Base-by-base conservation (phyloP, 2,888 invertebrate species). In the Fissipunctia ypsillon region DNA sequence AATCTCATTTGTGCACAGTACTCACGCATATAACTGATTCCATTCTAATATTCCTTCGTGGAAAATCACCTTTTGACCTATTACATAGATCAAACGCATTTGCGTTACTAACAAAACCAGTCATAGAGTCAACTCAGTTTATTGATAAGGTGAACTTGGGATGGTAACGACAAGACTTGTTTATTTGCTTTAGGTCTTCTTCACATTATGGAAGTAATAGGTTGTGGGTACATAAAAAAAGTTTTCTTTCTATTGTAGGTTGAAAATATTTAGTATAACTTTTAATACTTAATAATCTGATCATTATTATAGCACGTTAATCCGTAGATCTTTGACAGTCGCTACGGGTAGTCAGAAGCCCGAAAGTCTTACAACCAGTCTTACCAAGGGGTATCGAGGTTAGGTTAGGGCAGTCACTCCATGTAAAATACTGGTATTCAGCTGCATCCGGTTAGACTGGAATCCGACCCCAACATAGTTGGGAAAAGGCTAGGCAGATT, bases 131-230 rank as follows among this genome's bases (percentile, higher is more conserved):
- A n/a, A 65, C 25, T 66, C 3, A 45, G 25, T 63, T 28, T 63
- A 64, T 64, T 38, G 57, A 52, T 50, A 57, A 31, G 22, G 45
- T n/a, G 28, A 78, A 61, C 48, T 78, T 78, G 31, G 31, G 0
- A 31, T 14, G 10, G 19, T 56, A 45, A 56, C 28, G 35, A 52
- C 38, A 45, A 59, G 14, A 19, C 28, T 35, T 25, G 16, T 48
- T 54, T 16, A 14, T 57, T 19, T n/a, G 57, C 16, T 78, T 31
- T 52, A 45, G 14, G 41, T n/a, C 25, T 78, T 60, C 41, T 28
- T 41, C 12, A 60, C n/a, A 78, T 60, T 54, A 41, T 28, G 14
- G 35, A 31, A 45, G 12, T 41, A 12, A 41, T 22, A 12, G 14
- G 14, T 61, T 22, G 52, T 12, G 2, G 4, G 14, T 25, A 57